Percentiles rank a stretch among this genome's conserved stretches.
These are phyloP conservation scores for Acrobeloides nanus DNA, from an alignment of 2,888 invertebrate species.

Conservation along the genomic window DNA sequence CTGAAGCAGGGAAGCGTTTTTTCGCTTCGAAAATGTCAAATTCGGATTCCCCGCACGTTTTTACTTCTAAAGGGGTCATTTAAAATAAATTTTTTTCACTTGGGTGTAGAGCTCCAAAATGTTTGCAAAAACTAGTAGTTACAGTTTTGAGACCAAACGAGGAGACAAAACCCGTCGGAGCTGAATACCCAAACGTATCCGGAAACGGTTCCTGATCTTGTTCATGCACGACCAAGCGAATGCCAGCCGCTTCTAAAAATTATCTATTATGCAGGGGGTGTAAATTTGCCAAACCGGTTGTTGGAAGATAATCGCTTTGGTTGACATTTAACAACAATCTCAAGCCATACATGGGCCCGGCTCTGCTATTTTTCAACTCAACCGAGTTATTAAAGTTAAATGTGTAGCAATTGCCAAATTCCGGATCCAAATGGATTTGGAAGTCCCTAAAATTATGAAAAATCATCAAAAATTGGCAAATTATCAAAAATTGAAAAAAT, in stretches of 20 bases:
- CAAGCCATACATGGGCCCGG: slow-evolving; percentile 50
- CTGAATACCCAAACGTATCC: slow-evolving; percentile 51
- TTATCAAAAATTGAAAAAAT: slow-evolving; percentile 14
- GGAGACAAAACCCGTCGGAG: slow-evolving; percentile 53
- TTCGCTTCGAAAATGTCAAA: no score
- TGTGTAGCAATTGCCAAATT: slow-evolving; percentile 53
- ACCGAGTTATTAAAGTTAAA: slow-evolving; percentile 53
- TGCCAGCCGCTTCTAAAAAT: no score
- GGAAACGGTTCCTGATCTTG: slow-evolving; percentile 52
- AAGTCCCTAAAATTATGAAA: slow-evolving; percentile 43
- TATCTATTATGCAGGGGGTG: no score
- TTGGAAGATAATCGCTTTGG: slow-evolving; percentile 53
- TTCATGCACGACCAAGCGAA: slow-evolving; percentile 30
- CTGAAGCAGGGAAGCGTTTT: no score
- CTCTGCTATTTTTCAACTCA: slow-evolving; percentile 43
- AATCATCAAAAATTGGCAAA: no score
- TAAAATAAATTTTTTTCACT: no score
- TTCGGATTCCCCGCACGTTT: no score
- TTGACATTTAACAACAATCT: slow-evolving; percentile 52
- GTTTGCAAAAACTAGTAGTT: no score
- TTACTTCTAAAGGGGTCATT: no score
- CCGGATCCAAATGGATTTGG: slow-evolving; percentile 52
- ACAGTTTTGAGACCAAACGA: slow-evolving; percentile 54
- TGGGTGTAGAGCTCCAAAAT: no score
- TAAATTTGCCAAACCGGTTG: no score